Base-by-base conservation (phyloP, 2,888 invertebrate species). In the Limnephilus lunatus region DNA sequence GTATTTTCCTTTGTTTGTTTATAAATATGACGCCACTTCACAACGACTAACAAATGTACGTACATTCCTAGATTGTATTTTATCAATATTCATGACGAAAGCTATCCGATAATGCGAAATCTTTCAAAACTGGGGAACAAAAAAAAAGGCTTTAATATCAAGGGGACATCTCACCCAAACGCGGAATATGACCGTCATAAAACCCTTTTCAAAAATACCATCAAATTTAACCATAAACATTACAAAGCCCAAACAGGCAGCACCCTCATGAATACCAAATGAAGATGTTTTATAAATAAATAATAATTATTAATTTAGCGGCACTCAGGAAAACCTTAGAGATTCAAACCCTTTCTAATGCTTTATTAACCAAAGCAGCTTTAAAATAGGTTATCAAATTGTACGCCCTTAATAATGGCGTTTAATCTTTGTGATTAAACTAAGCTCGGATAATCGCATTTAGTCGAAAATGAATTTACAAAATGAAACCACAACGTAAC, bases 401-500 rank as follows among this genome's bases (percentile, higher is more conserved):
- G 25, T 68, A 68, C 68, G 68, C 25, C 68, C 68, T 68, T 68
- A 68, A 68, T 68, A n/a, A 68, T 68, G 25, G 53, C 53, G 19
- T 68, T 68, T 68, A 68, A 68, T 68, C 68, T 68, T n/a, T 68
- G 25, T n/a, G 68, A 68, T 68, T 68, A 68, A 68, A 68, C 68
- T 68, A 68, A 68, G 68, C 25, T 68, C 25, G 68, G 68, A 68
- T 68, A 68, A 68, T 68, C 25, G 25, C 68, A 68, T 68, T 68
- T 68, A 39, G 68, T 68, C 68, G 68, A 68, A 68, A 68, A 68
- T 68, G 68, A 68, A 68, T 68, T 68, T 68, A 68, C 68, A 68
- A 68, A 68, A 68, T 68, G 68, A 68, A 68, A 68, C 68, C 68
- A 68, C 68, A 68, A 68, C 68, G 68, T 68, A 68, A 68, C 68